Evolutionary conservation across 2,797 vertebrate species (phyloP).

Genomic region (Myotis daubentonii): DNA sequence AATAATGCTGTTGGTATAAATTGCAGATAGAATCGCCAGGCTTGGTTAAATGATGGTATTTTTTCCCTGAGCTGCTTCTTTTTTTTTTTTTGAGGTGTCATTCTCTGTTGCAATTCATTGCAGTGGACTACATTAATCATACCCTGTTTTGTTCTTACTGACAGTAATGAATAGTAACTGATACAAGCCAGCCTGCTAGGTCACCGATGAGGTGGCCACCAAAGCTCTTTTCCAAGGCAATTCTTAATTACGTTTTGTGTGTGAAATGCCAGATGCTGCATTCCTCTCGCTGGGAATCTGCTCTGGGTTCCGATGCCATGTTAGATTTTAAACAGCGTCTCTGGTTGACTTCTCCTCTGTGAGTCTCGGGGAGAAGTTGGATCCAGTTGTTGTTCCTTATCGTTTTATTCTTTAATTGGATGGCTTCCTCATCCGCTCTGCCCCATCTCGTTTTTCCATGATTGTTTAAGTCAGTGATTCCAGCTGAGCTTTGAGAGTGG

Average conservation of each 20-base stretch:
- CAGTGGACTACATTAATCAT: slow-evolving; percentile 72
- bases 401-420: slow-evolving; percentile 3
- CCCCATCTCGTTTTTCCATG: neutral
- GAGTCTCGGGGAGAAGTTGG: neutral
- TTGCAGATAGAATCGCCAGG: neutral
- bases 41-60: slow-evolving; percentile 51
- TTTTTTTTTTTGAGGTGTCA: slow-evolving; percentile 47
- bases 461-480: neutral
- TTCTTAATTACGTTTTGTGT: slow-evolving; percentile 77
- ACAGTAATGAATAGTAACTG: slow-evolving; percentile 80
- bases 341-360: slow-evolving; percentile 31
- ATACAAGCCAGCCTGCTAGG: slow-evolving; percentile 74
- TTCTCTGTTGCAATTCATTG: slow-evolving; percentile 60
- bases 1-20: neutral
- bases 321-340: slow-evolving; percentile 26
- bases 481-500: neutral
- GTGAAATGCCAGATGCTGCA: slow-evolving; percentile 65
- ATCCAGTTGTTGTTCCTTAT: slow-evolving; percentile 46
- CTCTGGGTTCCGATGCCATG: slow-evolving; percentile 34
- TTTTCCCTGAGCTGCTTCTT: neutral
- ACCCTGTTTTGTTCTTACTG: slow-evolving; percentile 74
- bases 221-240: slow-evolving; percentile 67
- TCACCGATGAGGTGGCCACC: slow-evolving; percentile 71
- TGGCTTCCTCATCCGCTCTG: slow-evolving; percentile 1
- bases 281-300: slow-evolving; percentile 43